Evolutionary conservation across 2,797 vertebrate genomes (phyloP).

Genomic region (Moxostoma hubbsi): DNA sequence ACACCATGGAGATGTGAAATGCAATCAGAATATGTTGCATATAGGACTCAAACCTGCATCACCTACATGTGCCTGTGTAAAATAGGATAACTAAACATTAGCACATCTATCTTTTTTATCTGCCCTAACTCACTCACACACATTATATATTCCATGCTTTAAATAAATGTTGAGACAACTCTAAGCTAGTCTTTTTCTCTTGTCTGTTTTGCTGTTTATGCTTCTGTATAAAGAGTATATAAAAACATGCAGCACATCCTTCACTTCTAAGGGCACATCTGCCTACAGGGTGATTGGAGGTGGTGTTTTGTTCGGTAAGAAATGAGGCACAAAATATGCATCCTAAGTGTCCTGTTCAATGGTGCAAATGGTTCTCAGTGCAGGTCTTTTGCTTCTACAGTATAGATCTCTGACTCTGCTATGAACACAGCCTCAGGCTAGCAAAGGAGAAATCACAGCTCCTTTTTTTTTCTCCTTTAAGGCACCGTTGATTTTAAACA

Average conservation of each 20-base stretch:
- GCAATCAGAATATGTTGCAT: too few relatives aligned
- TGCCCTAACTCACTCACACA: too few relatives aligned
- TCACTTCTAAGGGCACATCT: slow-evolving; percentile 8
- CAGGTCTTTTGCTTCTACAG: slow-evolving; percentile 50
- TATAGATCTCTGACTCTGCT: slow-evolving; percentile 57
- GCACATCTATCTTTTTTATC: too few relatives aligned
- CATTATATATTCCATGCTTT: too few relatives aligned
- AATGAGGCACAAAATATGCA: background rate
- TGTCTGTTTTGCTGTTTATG: background rate
- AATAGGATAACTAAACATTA: too few relatives aligned
- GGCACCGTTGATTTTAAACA: slow-evolving; percentile 56
- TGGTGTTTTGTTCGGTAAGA: background rate
- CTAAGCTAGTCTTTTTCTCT: too few relatives aligned
- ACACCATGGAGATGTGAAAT: too few relatives aligned
- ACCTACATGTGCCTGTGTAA: too few relatives aligned
- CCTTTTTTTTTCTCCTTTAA: slow-evolving; percentile 68
- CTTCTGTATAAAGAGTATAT: background rate
- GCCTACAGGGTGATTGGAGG: background rate
- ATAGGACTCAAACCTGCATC: too few relatives aligned
- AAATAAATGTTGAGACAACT: too few relatives aligned
- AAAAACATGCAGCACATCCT: background rate
- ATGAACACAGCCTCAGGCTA: slow-evolving; percentile 68
- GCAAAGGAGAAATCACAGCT: slow-evolving; percentile 71
- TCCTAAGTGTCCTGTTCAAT: background rate
- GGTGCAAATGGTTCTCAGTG: slow-evolving; percentile 13